Percentiles rank a stretch among this genome's conserved stretches.
Evolutionary conservation across 2,797 vertebrate genomes (phyloP).

Genomic region (Prionace glauca): DNA sequence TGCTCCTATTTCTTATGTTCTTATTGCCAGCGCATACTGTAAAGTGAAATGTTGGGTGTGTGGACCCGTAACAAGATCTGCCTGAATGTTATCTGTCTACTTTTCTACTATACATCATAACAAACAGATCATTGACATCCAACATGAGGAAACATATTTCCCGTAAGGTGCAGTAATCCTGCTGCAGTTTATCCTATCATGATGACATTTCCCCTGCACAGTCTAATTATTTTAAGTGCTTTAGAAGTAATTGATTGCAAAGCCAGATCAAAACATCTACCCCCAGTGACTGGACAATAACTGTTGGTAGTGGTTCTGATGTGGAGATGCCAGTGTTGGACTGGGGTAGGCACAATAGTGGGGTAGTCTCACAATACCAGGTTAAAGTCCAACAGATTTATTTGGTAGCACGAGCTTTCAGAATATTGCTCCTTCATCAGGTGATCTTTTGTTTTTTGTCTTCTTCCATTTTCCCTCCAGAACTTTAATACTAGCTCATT

Average conservation of each 20-base stretch:
- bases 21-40: not conserved
- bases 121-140: not conserved
- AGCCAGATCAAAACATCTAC: not conserved
- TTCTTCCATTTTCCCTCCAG: not conserved
- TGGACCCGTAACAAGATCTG: not conserved
- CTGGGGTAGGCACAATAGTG: too few relatives aligned
- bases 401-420: too few relatives aligned
- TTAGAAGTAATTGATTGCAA: not conserved
- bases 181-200: not conserved
- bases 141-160: not conserved
- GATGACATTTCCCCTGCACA: not conserved
- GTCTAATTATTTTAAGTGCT: not conserved
- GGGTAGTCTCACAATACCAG: too few relatives aligned
- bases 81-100: not conserved
- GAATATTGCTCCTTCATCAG: too few relatives aligned
- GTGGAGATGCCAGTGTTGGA: too few relatives aligned
- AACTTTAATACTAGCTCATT: not conserved
- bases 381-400: too few relatives aligned
- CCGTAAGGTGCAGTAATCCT: not conserved
- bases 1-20: too few relatives aligned
- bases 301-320: not conserved
- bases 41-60: not conserved
- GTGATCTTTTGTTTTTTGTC: not conserved
- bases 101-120: not conserved
- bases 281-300: too few relatives aligned